Percentiles rank a stretch among this genome's conserved stretches.
Conservation (phyloP, 2,113 vertebrate genomes). For the Gavia stellata region DNA sequence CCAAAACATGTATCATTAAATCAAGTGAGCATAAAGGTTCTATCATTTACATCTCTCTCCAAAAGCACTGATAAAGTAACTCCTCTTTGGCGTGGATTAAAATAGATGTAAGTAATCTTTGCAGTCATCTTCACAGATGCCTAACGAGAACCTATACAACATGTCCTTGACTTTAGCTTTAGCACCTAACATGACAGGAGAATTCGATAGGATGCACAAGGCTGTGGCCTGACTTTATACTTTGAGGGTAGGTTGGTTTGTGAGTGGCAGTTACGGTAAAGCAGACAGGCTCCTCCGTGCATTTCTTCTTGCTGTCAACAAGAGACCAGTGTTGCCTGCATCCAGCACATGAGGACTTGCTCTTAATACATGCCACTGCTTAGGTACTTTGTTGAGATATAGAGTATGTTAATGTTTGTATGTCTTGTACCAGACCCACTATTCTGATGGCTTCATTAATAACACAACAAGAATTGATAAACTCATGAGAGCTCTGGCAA, state of each 20-base stretch:
- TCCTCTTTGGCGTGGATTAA: background rate
- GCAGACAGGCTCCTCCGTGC: background rate
- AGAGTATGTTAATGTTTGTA: background rate
- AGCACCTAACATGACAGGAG: background rate
- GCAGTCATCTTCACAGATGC: background rate
- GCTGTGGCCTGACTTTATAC: background rate
- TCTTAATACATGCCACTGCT: background rate
- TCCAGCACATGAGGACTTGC: background rate
- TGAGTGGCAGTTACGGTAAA: background rate
- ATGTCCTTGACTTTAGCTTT: background rate
- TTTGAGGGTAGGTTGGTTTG: background rate
- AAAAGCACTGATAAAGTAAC: background rate
- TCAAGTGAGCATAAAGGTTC: background rate
- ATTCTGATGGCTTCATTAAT: background rate
- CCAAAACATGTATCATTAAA: background rate
- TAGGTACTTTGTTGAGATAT: background rate
- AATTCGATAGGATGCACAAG: accelerated
- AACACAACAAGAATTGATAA: background rate
- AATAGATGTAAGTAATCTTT: background rate
- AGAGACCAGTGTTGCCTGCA: background rate
- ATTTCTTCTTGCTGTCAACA: background rate
- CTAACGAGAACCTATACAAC: background rate
- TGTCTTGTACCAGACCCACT: background rate
- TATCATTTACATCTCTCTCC: background rate
- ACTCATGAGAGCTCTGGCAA: background rate